phyloP scores from a whole-genome alignment of 2,113 vertebrate species.

The Muntiacus reevesi region DNA sequence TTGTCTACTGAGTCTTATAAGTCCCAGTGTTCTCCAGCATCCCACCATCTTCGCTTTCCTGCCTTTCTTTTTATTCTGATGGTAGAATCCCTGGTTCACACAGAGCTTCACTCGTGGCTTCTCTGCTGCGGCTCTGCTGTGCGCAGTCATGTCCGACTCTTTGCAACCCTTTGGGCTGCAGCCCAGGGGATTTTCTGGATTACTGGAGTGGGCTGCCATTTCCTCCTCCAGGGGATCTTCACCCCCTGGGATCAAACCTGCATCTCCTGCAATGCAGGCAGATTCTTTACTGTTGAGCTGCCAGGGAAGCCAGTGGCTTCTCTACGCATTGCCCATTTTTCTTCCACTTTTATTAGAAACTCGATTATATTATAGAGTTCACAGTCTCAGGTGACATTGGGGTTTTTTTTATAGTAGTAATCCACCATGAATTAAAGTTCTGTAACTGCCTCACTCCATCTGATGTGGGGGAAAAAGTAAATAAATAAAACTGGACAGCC shows the following conservation, averaged over 20 bases:
- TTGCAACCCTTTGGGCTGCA: neutral
- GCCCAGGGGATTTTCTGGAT: neutral
- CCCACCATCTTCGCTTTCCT: rapidly evolving
- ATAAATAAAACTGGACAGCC: neutral
- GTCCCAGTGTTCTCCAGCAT: rapidly evolving
- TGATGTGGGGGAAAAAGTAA: neutral
- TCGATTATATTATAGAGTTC: neutral
- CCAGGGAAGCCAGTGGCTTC: neutral
- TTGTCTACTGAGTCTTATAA: neutral
- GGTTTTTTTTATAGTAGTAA: neutral
- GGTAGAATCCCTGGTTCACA: neutral
- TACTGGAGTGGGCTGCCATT: neutral
- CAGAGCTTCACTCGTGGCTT: neutral
- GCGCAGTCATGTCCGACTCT: neutral
- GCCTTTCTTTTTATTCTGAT: rapidly evolving
- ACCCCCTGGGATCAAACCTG: neutral
- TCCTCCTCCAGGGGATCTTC: neutral
- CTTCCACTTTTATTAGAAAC: neutral
- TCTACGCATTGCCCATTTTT: neutral
- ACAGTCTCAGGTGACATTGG: neutral
- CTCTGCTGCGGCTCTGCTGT: neutral
- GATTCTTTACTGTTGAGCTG: neutral
- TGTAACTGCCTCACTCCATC: neutral
- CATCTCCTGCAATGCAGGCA: neutral
- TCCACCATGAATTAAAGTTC: neutral